Evolutionary conservation across 2,888 invertebrate species (phyloP).

Genomic region (Hemithea aestivaria): DNA sequence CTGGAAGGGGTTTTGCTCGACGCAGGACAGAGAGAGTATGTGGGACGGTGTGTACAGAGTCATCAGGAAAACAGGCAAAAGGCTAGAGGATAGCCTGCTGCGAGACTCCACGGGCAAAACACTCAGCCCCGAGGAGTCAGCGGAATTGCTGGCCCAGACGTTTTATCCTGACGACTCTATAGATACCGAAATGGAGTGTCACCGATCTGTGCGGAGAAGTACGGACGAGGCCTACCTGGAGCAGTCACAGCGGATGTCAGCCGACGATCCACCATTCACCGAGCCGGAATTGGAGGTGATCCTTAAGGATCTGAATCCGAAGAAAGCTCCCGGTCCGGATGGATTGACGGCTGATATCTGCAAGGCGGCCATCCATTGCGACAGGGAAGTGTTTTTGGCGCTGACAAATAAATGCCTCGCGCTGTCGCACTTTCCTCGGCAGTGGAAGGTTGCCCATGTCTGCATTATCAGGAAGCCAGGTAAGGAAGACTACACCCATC

Average conservation of each 20-base stretch:
- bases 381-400: background rate
- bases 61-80: slow-evolving; percentile 3
- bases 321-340: slow-evolving; percentile 15
- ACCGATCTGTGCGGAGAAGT: background rate
- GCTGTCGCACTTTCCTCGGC: background rate
- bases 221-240: background rate
- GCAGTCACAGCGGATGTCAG: background rate
- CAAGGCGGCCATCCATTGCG: background rate
- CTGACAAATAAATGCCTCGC: background rate
- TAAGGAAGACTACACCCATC: slow-evolving; percentile 2
- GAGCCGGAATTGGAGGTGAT: background rate
- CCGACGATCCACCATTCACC: slow-evolving; percentile 2
- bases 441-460: background rate
- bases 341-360: slow-evolving; percentile 13
- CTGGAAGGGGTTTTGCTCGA: slow-evolving; percentile 17
- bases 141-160: slow-evolving; percentile 2
- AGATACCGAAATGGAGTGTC: background rate
- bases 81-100: slow-evolving; percentile 1
- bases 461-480: slow-evolving; percentile 3
- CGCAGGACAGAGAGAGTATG: slow-evolving; percentile 17
- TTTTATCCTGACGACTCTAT: slow-evolving; percentile 8
- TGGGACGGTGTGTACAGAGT: slow-evolving; percentile 11
- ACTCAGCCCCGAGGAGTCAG: slow-evolving; percentile 11
- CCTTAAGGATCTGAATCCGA: slow-evolving; percentile 4
- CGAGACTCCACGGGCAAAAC: background rate